Percentiles rank a stretch among this genome's conserved stretches.
phyloP scores from a whole-genome alignment of 2,113 vertebrate genomes.

The Tragulus kanchil region DNA sequence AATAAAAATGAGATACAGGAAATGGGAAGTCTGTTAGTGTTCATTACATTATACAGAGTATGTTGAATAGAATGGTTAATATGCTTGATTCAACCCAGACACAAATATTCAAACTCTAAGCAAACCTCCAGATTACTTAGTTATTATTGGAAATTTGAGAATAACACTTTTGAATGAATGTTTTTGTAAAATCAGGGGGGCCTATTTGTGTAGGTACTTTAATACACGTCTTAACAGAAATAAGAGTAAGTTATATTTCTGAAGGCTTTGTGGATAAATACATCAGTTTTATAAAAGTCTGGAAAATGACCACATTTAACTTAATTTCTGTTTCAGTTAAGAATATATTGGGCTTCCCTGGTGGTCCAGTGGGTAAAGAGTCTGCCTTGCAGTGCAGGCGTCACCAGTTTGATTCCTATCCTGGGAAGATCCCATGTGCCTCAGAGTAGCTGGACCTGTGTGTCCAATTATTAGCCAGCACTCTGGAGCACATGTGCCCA shows the following conservation, averaged over 20 bases:
- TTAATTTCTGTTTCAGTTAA: constrained; percentile 66
- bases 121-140: constrained; percentile 82
- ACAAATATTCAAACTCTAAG: constrained; percentile 78
- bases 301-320: constrained; percentile 57
- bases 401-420: no score
- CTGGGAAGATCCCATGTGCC: no score
- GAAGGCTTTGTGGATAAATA: constrained; percentile 48
- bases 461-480: no score
- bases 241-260: constrained; percentile 67
- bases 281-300: constrained; percentile 44
- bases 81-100: constrained; percentile 79
- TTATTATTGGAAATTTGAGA: constrained; percentile 85
- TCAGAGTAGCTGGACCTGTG: no score
- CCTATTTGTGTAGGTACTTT: constrained; percentile 66
- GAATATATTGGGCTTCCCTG: constrained; percentile 63
- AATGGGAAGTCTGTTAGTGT: constrained; percentile 84
- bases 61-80: constrained; percentile 82
- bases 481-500: no score
- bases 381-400: no score
- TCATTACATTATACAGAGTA: constrained; percentile 80
- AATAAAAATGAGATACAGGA: constrained; percentile 80
- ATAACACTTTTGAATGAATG: constrained; percentile 80
- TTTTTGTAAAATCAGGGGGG: constrained; percentile 83
- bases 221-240: constrained; percentile 75
- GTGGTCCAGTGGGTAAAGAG: no score